Conservation (phyloP, 1,140 invertebrate species). For the Dysdera silvatica region DNA sequence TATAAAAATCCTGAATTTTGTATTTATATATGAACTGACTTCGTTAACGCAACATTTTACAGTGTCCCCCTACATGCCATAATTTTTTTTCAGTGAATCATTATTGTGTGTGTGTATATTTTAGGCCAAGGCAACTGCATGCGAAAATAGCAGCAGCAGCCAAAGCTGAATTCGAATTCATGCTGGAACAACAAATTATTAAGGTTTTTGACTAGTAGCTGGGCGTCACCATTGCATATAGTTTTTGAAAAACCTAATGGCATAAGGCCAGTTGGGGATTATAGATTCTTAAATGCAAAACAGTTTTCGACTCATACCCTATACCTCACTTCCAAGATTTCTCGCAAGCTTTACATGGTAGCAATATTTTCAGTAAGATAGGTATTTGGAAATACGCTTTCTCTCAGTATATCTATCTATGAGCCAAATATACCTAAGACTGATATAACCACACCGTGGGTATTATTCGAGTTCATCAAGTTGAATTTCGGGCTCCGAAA, state of each 20-base stretch:
- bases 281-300: conserved; percentile 16
- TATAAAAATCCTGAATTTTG: no score
- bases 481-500: conserved; percentile 29
- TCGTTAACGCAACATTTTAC: no score
- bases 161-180: conserved; percentile 11
- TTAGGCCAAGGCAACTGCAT: background rate
- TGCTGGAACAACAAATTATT: conserved; percentile 21
- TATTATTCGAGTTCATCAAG: conserved; percentile 21
- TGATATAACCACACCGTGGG: conserved; percentile 24
- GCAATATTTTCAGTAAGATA: conserved; percentile 11
- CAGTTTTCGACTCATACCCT: conserved; percentile 21
- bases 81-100: no score
- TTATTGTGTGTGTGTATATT: no score
- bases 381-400: conserved; percentile 16
- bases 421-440: conserved; percentile 19
- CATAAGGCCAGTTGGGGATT: conserved; percentile 17
- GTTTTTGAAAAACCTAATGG: conserved; percentile 28
- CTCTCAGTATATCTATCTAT: conserved; percentile 14
- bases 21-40: no score
- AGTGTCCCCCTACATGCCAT: no score
- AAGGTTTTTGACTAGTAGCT: conserved; percentile 29
- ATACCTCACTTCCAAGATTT: conserved; percentile 24
- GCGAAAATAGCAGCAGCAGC: background rate
- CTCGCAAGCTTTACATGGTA: background rate
- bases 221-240: conserved; percentile 33